These are phyloP conservation scores for Delichon dasypus DNA, from an alignment of 2,797 vertebrate genomes.

Conservation along the genomic window DNA sequence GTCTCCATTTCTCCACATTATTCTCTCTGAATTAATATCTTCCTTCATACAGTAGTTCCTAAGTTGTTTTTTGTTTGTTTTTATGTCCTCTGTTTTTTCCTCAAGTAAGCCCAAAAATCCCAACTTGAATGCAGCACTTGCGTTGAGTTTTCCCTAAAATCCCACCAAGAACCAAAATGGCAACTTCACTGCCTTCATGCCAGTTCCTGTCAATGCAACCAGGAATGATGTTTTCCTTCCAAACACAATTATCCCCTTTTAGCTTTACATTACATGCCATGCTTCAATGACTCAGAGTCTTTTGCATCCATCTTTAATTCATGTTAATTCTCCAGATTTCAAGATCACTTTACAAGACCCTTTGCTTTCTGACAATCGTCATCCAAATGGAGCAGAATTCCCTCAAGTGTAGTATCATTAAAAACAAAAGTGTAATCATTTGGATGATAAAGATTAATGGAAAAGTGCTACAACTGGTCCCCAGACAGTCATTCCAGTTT, in stretches of 20 bases:
- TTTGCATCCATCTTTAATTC: background rate
- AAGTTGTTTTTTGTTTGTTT: background rate
- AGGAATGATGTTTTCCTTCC: background rate
- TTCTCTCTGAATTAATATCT: background rate
- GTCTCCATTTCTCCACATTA: background rate
- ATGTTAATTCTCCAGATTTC: background rate
- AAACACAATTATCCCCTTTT: background rate
- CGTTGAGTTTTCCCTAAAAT: background rate
- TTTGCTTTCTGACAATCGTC: background rate
- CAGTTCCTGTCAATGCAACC: background rate
- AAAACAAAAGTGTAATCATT: slow-evolving; percentile 29
- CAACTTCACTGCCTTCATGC: background rate
- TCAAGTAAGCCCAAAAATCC: background rate
- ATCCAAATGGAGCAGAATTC: background rate
- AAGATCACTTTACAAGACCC: background rate
- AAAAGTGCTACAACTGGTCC: background rate
- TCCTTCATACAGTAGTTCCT: background rate
- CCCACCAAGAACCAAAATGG: background rate
- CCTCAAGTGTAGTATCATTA: background rate
- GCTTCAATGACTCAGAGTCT: background rate
- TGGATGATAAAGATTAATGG: background rate
- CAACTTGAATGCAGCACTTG: background rate
- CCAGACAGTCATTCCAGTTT: background rate
- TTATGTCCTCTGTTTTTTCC: background rate
- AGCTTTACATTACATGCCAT: rapidly evolving